Conservation (phyloP, 2,113 vertebrate genomes). For the Sylvietta virens region DNA sequence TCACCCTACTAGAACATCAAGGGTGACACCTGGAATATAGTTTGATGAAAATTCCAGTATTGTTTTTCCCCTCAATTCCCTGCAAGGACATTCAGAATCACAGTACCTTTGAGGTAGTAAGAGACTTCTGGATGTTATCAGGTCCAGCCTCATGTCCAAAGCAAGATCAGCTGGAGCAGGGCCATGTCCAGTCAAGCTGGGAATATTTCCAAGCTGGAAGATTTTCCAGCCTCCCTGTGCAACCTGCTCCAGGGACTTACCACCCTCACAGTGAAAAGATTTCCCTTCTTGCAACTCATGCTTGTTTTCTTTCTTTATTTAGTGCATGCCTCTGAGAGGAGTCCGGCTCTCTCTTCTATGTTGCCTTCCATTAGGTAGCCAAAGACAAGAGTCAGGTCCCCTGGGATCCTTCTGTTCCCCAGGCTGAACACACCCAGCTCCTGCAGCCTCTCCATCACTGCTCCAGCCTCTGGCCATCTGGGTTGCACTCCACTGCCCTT, state of each 20-base stretch:
- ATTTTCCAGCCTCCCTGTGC: neutral
- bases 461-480: neutral
- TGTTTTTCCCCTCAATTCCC: neutral
- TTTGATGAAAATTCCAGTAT: neutral
- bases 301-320: neutral
- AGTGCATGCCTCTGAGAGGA: neutral
- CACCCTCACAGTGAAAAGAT: neutral
- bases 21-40: neutral
- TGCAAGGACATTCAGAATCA: neutral
- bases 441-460: neutral
- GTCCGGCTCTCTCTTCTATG: neutral
- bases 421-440: neutral
- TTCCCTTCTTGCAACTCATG: neutral
- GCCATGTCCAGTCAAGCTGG: neutral
- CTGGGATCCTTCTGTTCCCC: neutral
- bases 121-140: neutral
- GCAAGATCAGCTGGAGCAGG: neutral
- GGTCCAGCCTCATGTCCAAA: neutral
- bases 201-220: neutral
- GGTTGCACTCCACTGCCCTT: neutral
- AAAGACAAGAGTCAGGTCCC: neutral
- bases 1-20: neutral
- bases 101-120: neutral
- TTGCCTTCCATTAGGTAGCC: neutral
- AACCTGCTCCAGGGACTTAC: neutral